phyloP scores from a whole-genome alignment of 2,888 invertebrate genomes.

The Latrodectus hesperus region DNA sequence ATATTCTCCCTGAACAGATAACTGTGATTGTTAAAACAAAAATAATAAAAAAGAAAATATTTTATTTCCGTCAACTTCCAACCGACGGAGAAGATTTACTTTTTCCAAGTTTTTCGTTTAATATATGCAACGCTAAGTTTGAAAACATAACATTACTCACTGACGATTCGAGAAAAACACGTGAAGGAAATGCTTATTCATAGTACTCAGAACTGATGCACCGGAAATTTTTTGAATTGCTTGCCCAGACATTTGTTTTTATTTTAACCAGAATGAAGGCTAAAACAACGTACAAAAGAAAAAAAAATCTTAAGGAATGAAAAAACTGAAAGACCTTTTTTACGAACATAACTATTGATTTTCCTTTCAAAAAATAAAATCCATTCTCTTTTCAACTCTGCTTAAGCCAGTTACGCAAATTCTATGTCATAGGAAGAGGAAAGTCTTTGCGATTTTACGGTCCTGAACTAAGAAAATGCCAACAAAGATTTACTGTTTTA shows the following conservation, averaged over 20 bases:
- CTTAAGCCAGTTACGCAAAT: conserved; percentile 33
- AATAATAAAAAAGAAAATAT: too few relatives aligned
- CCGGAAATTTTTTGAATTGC: conserved; percentile 19
- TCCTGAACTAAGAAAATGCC: conserved; percentile 8
- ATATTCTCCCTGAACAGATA: too few relatives aligned
- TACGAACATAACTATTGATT: conserved; percentile 43
- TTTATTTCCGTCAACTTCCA: too few relatives aligned
- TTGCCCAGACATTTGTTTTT: not conserved
- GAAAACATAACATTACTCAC: not conserved
- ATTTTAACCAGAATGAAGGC: not conserved
- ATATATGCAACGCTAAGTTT: not conserved
- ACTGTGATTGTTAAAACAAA: too few relatives aligned
- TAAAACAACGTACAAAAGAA: not conserved
- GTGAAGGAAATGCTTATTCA: conserved; percentile 1
- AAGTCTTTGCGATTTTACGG: conserved; percentile 16
- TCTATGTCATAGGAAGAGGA: not conserved
- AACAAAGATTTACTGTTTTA: conserved; percentile 5
- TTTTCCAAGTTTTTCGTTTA: not conserved
- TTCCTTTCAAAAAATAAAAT: conserved; percentile 9
- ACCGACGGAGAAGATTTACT: too few relatives aligned
- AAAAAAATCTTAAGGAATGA: conserved; percentile 2
- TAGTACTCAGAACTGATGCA: conserved; percentile 9
- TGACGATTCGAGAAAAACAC: not conserved
- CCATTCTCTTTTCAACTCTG: not conserved
- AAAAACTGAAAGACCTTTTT: not conserved